Evolutionary conservation across 2,797 vertebrate species (phyloP), one percentile per base, ranked within the genome.

Genomic region (Anguilla anguilla): DNA sequence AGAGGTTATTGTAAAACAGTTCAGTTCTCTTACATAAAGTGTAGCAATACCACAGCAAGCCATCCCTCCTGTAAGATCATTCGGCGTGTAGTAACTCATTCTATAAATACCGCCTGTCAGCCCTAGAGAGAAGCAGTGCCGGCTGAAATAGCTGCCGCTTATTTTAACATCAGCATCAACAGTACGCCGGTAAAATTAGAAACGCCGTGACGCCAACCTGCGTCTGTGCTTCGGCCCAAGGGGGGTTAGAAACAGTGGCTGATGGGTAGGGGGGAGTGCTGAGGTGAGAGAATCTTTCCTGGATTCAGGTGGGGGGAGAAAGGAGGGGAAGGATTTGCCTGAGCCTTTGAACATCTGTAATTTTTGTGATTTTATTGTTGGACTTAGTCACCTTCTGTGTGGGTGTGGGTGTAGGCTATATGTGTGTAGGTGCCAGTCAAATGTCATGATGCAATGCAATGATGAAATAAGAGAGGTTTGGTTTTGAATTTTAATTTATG

Each of bases 101-200:
- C 97, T 98, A 98, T 98, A 95, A 95, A 96, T 96, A 96, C 90
- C 91, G 88, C 90, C 83, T 59, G 28, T 6, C 28, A 5, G 51
- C 28, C 83, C 83, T 6, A 7, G 83, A 51, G 83, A 59, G 83
- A 84, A 93, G 91, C 53, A 85, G 94, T 93, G 95, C 95, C 93
- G 91, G 96, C 95, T 95, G 95, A 97, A 98, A 98, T 99, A 99
- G 97, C 97, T 94, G 95, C 96, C 97, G 96, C 97, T 97, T 96
- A 95, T 96, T 97, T 97, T 96, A 96, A 97, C 97, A 98, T 96
- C 96, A 97, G 96, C 97, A 98, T 97, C 97, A 97, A 96, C 95
- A 90, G 88, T 93, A 96, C 95, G 90, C 88, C 93, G 96, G 97
- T 97, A 98, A 98, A 99, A 97, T 98, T 99, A 99, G 98, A 97